These are phyloP conservation scores for Leuciscus waleckii DNA, from an alignment of 2,797 vertebrate species.

Conservation along the genomic window DNA sequence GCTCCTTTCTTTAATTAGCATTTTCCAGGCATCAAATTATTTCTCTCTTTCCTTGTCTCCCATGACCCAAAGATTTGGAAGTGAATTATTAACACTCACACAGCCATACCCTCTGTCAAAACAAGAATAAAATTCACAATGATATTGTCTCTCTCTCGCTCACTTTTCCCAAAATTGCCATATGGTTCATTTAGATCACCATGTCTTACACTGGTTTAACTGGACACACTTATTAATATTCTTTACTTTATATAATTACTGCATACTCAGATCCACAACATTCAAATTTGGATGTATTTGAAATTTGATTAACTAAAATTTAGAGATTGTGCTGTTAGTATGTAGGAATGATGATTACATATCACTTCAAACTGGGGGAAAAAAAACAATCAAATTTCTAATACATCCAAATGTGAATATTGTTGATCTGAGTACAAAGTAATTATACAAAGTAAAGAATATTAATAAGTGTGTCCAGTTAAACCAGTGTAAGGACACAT, in stretches of 20 bases:
- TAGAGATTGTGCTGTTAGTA: neutral
- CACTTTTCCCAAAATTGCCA: neutral
- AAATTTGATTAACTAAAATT: neutral
- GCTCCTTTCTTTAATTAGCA: constrained; percentile 23
- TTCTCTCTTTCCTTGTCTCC: constrained; percentile 69
- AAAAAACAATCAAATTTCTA: neutral
- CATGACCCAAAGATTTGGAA: constrained; percentile 70
- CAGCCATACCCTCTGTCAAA: constrained; percentile 59
- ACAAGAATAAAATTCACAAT: constrained; percentile 42
- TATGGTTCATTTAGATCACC: neutral
- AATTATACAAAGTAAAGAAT: neutral
- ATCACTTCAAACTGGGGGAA: neutral
- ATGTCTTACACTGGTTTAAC: neutral
- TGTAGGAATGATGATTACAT: neutral
- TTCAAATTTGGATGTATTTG: neutral
- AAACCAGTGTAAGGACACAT: neutral
- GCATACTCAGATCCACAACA: neutral
- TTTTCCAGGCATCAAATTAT: constrained; percentile 69
- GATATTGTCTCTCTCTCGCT: constrained; percentile 58
- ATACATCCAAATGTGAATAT: neutral
- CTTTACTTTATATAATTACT: neutral
- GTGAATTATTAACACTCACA: constrained; percentile 75
- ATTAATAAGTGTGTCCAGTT: neutral
- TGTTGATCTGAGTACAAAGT: neutral
- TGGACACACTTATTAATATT: neutral